Percentiles rank a stretch among this genome's conserved stretches.
phyloP scores from a whole-genome alignment of 2,113 vertebrate genomes.

The Raja brachyura region DNA sequence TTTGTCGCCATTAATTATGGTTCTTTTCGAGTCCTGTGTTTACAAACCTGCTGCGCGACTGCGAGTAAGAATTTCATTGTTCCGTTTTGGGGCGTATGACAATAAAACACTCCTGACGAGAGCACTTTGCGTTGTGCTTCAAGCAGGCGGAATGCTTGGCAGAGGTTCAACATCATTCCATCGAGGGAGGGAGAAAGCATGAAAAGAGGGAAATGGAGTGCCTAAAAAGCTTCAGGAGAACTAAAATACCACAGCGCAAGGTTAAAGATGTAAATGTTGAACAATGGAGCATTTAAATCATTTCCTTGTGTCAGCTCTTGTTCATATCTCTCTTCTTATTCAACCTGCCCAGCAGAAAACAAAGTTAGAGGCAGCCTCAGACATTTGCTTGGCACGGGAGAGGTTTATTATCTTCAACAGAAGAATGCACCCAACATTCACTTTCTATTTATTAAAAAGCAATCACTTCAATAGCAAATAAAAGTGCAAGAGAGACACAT shows the following conservation, averaged over 20 bases:
- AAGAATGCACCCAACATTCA: not conserved
- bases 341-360: not conserved
- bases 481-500: not conserved
- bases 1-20: no score
- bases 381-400: not conserved
- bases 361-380: not conserved
- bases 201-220: not conserved
- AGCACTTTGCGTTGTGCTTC: no score
- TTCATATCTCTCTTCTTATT: constrained; percentile 18
- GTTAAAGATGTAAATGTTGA: constrained; percentile 7
- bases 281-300: constrained; percentile 19
- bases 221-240: not conserved
- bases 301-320: not conserved
- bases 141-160: not conserved
- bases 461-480: not conserved
- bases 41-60: no score
- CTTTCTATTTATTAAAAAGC: not conserved
- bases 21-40: no score
- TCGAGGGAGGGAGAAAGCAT: not conserved
- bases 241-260: constrained; percentile 7
- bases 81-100: no score
- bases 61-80: no score
- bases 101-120: no score
- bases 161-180: not conserved
- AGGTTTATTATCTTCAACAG: not conserved